Conservation (phyloP, 2,888 invertebrate genomes). For the Amaurobius ferox region DNA sequence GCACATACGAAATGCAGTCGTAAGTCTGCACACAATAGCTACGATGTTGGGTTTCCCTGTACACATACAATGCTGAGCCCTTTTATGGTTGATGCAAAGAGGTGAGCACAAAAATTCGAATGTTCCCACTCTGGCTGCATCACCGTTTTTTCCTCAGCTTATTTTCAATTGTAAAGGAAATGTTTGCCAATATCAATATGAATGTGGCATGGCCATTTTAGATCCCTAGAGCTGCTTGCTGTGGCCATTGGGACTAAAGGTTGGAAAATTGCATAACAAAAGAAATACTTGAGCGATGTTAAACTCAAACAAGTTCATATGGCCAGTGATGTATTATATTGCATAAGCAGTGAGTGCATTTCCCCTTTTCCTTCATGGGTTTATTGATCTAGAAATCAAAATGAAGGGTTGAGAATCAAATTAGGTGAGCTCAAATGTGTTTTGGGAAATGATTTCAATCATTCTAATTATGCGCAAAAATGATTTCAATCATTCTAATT, state of each 20-base stretch:
- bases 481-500: too few relatives aligned
- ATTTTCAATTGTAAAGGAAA: neutral
- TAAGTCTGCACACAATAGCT: neutral
- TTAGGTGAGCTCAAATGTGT: too few relatives aligned
- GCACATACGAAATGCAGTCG: neutral
- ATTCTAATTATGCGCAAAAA: too few relatives aligned
- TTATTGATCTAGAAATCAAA: slow-evolving; percentile 59
- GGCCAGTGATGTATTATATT: neutral
- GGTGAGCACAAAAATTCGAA: neutral
- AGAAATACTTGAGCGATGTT: too few relatives aligned
- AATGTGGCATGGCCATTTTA: neutral
- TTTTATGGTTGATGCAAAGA: neutral
- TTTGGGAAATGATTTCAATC: too few relatives aligned
- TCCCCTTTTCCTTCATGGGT: slow-evolving; percentile 23
- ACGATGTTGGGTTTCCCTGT: neutral
- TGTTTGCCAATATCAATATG: neutral
- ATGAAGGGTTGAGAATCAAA: slow-evolving; percentile 44
- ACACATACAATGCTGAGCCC: neutral
- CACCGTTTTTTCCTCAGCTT: neutral
- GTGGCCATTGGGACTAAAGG: too few relatives aligned
- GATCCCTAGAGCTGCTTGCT: too few relatives aligned
- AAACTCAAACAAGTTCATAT: too few relatives aligned
- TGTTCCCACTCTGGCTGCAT: neutral
- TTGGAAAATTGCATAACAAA: too few relatives aligned
- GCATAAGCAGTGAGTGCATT: slow-evolving; percentile 34